A percentile compares a stretch with the other conserved stretches of the same genome.
Conservation (phyloP, 2,888 invertebrate species). For the Cistogaster globosa region DNA sequence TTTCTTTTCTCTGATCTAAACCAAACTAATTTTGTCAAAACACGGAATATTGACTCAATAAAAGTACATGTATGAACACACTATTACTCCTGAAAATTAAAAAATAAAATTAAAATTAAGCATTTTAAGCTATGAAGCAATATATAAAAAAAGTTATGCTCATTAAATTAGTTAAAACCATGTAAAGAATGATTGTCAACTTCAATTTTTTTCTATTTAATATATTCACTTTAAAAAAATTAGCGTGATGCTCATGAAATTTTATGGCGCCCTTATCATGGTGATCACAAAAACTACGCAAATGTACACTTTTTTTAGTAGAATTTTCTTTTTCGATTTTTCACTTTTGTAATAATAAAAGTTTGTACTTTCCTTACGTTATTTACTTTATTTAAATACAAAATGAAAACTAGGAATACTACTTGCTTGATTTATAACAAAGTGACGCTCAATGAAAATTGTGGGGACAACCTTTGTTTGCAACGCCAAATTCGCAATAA, state of each 20-base stretch:
- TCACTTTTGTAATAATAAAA: constrained; percentile 24
- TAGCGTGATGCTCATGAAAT: constrained; percentile 15
- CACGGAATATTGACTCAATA: too few species aligned
- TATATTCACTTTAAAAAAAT: too few species aligned
- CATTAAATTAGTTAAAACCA: too few species aligned
- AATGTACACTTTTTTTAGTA: constrained; percentile 23
- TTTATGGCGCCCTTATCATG: constrained; percentile 17
- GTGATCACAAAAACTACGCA: constrained; percentile 14
- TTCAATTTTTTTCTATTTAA: too few species aligned
- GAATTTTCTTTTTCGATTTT: too few species aligned
- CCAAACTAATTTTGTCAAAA: too few species aligned
- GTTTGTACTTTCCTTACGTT: constrained; percentile 16
- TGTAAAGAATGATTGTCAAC: too few species aligned
- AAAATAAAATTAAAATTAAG: constrained; percentile 23
- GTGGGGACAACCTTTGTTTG: constrained; percentile 30
- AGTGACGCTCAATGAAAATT: constrained; percentile 21
- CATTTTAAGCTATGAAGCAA: constrained; percentile 21
- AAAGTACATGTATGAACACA: too few species aligned
- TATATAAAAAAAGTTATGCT: too few species aligned
- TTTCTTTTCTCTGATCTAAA: too few species aligned
- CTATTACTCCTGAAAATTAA: too few species aligned
- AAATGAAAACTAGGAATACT: constrained; percentile 12
- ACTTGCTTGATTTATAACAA: constrained; percentile 21
- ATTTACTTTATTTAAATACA: constrained; percentile 18
- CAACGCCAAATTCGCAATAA: constrained; percentile 19